Evolutionary conservation across 2,888 invertebrate species (phyloP), one percentile per base, ranked within the genome.

Genomic region (Pyrrhosoma nymphula): DNA sequence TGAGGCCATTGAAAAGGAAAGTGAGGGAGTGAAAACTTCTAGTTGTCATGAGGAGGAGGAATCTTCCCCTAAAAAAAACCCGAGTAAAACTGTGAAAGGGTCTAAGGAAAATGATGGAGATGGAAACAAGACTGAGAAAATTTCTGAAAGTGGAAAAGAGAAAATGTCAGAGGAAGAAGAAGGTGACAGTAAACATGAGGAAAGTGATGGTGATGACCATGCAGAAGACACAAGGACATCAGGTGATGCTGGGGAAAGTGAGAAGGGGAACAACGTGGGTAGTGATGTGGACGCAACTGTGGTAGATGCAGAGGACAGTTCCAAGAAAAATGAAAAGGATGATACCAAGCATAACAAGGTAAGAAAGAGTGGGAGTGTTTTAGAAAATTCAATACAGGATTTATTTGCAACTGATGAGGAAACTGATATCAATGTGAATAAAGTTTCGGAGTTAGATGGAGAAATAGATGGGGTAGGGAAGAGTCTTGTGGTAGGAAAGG

Each of bases 331-430:
- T 39, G 75, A 56, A 56, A 35, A 82, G 18, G 69, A 69, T 26
- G 20, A 20, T 14, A 60, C 60, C 3, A 60, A 60, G 60, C 60
- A 20, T 10, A 47, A 47, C 8, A n/a, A 69, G n/a, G 35, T 35
- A n/a, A 10, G n/a, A 26, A 35, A 35, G 14, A 35, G 18, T 35
- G 75, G 1, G 0, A 30, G 14, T 26, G 4, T 12, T 12, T 82
- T 82, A 2, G 35, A 82, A 35, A 82, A 82, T 16, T 82, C 82
- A 35, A 18, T 35, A 35, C 82, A 82, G 82, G 82, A 82, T 30
- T 82, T 82, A 35, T 82, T 82, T 82, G 47, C 20, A 26, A n/a
- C 16, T 89, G 89, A 89, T 55, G 55, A 89, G 56, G 89, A 89
- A 89, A 18, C 6, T 56, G n/a, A 35, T 35, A 35, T 30, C 35